Evolutionary conservation across 2,888 invertebrate species (phyloP), one percentile per base, ranked within the genome.

Genomic region (Mamestra brassicae): DNA sequence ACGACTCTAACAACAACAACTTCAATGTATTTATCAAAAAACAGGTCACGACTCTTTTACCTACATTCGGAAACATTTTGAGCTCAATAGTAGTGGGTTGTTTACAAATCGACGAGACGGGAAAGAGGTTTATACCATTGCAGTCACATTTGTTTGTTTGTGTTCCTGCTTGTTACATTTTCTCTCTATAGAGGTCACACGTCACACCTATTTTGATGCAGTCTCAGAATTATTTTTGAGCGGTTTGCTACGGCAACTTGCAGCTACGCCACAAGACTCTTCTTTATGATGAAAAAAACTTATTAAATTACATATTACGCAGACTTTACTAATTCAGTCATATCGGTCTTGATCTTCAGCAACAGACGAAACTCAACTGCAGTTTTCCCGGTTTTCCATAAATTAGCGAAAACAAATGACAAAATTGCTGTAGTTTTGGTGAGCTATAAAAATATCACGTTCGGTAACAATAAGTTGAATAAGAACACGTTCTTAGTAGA

Each of bases 401-500:
- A 26, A 26, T 26, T 26, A 26, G 26, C 26, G 26, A 26, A 26
- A 26, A 13, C 26, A 42, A 6, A 7, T 7, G 6, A 42, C 42
- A n/a, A 55, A 38, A 61, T 62, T 47, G 26, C 36, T 63, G 57
- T 57, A 63, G 26, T 34, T 54, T 64, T 45, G 47, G 13, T 54
- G 38, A 38, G 38, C 57, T 55, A 55, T 57, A 45, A 55, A 74
- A 66, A 58, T 65, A 76, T 68, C 17, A 69, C 26, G 42, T 63
- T 36, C 50, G 68, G 62, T 75, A 68, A 80, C 60, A 71, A 63
- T 71, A 54, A 73, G 57, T 61, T 81, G 57, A 75, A 72, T 79
- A 71, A 70, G 72, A 85, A 78, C 71, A 78, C 38, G 74, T 70
- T 76, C 60, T 78, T 26, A 71, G 54, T 76, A 73, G 80, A 82